Evolutionary conservation across 2,888 invertebrate genomes (phyloP).

Genomic region (Imbricaverruca yamaguchii): DNA sequence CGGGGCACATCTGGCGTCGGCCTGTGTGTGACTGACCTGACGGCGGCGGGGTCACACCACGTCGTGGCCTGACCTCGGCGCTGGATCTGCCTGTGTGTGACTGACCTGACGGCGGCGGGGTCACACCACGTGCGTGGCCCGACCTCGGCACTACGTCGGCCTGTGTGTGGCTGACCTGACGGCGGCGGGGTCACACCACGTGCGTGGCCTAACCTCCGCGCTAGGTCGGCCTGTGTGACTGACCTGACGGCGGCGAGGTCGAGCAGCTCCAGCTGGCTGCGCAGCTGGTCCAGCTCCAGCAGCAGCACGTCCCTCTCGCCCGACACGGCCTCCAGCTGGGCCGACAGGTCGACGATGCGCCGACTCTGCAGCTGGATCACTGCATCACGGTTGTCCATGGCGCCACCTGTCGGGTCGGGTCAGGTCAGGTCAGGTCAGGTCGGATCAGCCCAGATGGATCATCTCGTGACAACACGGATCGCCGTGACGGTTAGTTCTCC

Average conservation of each 20-base stretch:
- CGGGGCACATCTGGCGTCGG: no score
- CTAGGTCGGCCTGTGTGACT: background rate
- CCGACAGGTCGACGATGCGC: background rate
- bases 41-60: no score
- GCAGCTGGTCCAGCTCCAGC: conserved; percentile 16
- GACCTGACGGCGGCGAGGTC: conserved; percentile 14
- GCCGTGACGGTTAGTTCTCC: no score
- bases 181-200: background rate
- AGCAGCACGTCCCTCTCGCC: conserved; percentile 11
- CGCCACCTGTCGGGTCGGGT: background rate
- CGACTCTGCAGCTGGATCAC: background rate
- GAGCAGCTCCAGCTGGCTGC: conserved; percentile 17
- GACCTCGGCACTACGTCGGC: no score
- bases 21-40: no score
- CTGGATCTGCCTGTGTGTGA: background rate
- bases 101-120: conserved; percentile 11
- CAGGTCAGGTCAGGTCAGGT: background rate
- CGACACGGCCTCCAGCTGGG: background rate
- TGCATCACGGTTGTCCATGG: conserved; percentile 10
- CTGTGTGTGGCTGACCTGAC: background rate
- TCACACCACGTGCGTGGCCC: background rate
- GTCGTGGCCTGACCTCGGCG: no score
- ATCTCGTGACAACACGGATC: no score
- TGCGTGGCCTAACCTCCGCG: no score
- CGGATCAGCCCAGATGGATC: no score